phyloP scores from a whole-genome alignment of 2,888 invertebrate genomes.

The Miltochrista miniata region DNA sequence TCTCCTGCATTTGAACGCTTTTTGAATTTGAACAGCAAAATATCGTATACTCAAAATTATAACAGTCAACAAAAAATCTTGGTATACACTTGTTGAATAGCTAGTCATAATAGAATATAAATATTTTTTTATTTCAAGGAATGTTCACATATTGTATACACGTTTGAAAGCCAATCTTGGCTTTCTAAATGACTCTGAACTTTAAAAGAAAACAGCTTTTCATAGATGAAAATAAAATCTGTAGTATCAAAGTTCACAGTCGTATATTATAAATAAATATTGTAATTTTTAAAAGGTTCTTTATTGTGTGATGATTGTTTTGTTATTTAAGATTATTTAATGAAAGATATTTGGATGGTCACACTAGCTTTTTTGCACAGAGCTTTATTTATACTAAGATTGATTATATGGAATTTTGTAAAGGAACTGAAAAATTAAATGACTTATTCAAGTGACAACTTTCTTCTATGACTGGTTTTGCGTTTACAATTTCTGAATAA shows the following conservation, averaged over 20 bases:
- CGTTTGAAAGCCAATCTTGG: constrained; percentile 49
- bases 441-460: too few relatives aligned
- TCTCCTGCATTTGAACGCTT: constrained; percentile 63
- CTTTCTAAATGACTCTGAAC: constrained; percentile 49
- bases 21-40: constrained; percentile 68
- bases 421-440: too few relatives aligned
- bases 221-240: neutral
- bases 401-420: constrained; percentile 43
- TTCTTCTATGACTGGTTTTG: too few relatives aligned
- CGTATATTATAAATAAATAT: constrained; percentile 53
- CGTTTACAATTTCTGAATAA: too few relatives aligned
- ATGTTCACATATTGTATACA: constrained; percentile 72
- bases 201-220: constrained; percentile 12
- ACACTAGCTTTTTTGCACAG: constrained; percentile 54
- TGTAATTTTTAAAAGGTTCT: constrained; percentile 71
- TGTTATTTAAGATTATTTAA: constrained; percentile 63
- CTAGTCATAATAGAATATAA: constrained; percentile 45
- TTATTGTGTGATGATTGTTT: constrained; percentile 77
- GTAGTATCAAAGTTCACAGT: constrained; percentile 43
- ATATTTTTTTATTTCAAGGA: constrained; percentile 67
- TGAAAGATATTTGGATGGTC: constrained; percentile 52
- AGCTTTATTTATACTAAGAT: constrained; percentile 41
- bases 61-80: constrained; percentile 58
- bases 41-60: constrained; percentile 50
- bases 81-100: constrained; percentile 54